Evolutionary conservation across 1,140 invertebrate species (phyloP), one percentile per base, ranked within the genome.

Genomic region (Oreohelix idahoensis): DNA sequence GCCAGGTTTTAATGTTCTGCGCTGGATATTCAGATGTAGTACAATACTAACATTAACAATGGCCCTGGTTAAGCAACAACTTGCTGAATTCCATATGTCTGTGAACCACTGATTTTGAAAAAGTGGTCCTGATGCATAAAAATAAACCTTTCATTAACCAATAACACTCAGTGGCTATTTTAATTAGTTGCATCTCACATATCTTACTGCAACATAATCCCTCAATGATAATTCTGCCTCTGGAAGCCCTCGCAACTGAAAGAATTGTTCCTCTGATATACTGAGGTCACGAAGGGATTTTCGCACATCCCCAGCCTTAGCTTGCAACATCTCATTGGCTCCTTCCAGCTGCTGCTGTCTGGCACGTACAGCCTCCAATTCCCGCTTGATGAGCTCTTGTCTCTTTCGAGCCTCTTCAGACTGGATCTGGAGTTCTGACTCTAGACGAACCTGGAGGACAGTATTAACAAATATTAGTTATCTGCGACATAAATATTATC

Each of bases 141-240:
- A n/a, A n/a, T n/a, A n/a, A 45, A 5, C 15, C 15, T 45, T 15
- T 45, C 42, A 45, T 45, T 45, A 45, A 45, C 5, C 15, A 45
- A 45, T 8, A 45, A 45, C 15, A 45, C 15, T 45, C 5, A 45
- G 42, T 45, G 42, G 42, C 15, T 45, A 45, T 45, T 45, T 45
- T 45, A n/a, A 45, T 45, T 15, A 45, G 42, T 45, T 5, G 15
- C 15, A 45, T 45, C 5, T 45, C 39, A 83, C 53, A 69, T 10
- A 38, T 83, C 88, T 87, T 90, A 93, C 92, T 29, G 91, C 91
- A 75, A 93, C 92, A 91, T 88, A 92, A 83, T 93, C 92, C 86
- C 89, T 89, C 0, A 93, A 83, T 26, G 91, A 91, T 45, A 93
- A 81, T 26, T 90, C 88, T 77, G 91, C 91, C 78, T 92, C 89